Evolutionary conservation across 2,113 vertebrate species (phyloP).

Genomic region (Gymnarchus niloticus): DNA sequence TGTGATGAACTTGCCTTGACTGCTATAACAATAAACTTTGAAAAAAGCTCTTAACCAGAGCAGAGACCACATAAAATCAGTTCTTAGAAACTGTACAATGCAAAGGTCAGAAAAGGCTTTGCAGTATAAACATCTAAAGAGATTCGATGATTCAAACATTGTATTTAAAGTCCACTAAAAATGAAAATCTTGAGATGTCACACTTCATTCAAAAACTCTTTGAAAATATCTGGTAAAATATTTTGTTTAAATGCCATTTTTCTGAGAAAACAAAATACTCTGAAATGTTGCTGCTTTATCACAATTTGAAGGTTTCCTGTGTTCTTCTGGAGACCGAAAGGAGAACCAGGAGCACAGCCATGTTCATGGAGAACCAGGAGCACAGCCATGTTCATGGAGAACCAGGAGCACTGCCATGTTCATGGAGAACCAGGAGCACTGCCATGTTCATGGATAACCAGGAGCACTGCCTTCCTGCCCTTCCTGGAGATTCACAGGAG

Average conservation of each 20-base stretch:
- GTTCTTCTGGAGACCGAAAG: neutral
- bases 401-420: neutral
- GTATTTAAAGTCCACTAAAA: neutral
- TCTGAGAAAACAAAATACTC: neutral
- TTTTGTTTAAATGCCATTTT: neutral
- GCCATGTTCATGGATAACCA: neutral
- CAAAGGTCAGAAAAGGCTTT: too few species aligned
- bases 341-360: too few species aligned
- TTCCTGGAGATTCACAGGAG: neutral
- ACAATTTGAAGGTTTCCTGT: neutral
- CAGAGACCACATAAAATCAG: constrained; percentile 41
- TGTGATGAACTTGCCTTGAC: constrained; percentile 41
- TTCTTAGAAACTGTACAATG: too few species aligned
- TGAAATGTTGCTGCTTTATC: neutral
- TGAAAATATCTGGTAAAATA: neutral
- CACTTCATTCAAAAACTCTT: neutral
- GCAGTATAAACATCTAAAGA: neutral
- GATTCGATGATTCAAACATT: constrained; percentile 5
- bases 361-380: neutral
- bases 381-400: neutral
- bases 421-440: neutral
- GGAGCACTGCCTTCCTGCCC: too few species aligned
- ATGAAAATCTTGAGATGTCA: neutral
- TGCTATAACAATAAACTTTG: constrained; percentile 44
- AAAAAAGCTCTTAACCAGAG: constrained; percentile 40